phyloP scores from a whole-genome alignment of 2,797 vertebrate species.

The Brachyrhaphis roseni region DNA sequence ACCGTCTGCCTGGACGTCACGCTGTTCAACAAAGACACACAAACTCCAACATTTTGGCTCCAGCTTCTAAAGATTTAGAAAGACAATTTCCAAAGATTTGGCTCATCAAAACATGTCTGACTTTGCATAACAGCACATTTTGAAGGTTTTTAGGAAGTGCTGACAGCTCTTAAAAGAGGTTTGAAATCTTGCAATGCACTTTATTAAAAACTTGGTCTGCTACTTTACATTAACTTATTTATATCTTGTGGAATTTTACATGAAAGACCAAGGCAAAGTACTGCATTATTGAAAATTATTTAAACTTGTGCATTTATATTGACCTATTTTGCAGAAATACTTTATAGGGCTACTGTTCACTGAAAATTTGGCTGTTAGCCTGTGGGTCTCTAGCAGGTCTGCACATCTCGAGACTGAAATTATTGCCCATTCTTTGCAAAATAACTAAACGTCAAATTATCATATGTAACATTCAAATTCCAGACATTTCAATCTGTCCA shows the following conservation, averaged over 20 bases:
- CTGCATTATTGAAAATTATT: not conserved
- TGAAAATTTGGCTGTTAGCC: not conserved
- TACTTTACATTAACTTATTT: not conserved
- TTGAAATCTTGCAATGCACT: slow-evolving; percentile 1
- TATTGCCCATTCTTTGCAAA: not conserved
- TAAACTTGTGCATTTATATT: not conserved
- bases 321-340: not conserved
- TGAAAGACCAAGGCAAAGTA: not conserved
- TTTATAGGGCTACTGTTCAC: not conserved
- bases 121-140: not conserved
- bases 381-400: not conserved
- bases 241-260: not conserved
- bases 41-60: slow-evolving; percentile 13
- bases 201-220: slow-evolving; percentile 1
- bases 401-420: not conserved
- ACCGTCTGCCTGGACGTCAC: slow-evolving; percentile 24
- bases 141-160: not conserved
- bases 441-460: not conserved
- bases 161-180: slow-evolving; percentile 3
- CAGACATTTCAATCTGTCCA: not conserved
- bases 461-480: not conserved
- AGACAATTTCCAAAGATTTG: not conserved
- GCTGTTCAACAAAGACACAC: slow-evolving; percentile 43
- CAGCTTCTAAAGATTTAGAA: not conserved
- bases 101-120: not conserved